Conservation (phyloP, 1,140 invertebrate genomes). For the Drosophila watanabei region DNA sequence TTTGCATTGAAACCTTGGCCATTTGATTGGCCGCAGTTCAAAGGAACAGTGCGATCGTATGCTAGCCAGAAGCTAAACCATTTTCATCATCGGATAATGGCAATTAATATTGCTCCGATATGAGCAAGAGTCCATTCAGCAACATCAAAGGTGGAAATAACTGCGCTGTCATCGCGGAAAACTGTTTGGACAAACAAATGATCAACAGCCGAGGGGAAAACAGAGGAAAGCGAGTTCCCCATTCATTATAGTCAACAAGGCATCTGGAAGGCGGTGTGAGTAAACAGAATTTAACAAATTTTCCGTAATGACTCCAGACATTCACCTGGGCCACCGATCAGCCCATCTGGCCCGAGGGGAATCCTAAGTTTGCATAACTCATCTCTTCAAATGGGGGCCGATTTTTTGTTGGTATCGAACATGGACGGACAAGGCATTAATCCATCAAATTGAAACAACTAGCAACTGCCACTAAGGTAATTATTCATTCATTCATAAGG, state of each 20-base stretch:
- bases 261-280: slow-evolving; percentile 35
- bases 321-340: slow-evolving; percentile 12
- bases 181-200: slow-evolving; percentile 58
- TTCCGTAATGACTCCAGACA: slow-evolving; percentile 46
- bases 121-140: slow-evolving; percentile 34
- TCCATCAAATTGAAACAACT: slow-evolving; percentile 59
- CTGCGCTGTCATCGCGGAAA: slow-evolving; percentile 49
- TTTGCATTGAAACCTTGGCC: neutral
- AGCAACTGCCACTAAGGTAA: slow-evolving; percentile 55
- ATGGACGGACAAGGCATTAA: slow-evolving; percentile 46
- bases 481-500: slow-evolving; percentile 83
- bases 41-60: slow-evolving; percentile 23
- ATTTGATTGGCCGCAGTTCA: slow-evolving; percentile 14
- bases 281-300: slow-evolving; percentile 53
- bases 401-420: neutral
- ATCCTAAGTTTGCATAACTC: slow-evolving; percentile 64
- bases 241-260: slow-evolving; percentile 53
- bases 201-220: slow-evolving; percentile 16
- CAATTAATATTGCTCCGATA: slow-evolving; percentile 54
- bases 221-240: slow-evolving; percentile 11
- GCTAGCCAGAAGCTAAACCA: slow-evolving; percentile 8
- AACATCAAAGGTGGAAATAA: slow-evolving; percentile 44
- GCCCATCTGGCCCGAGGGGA: slow-evolving; percentile 32
- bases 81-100: slow-evolving; percentile 46
- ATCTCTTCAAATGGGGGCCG: slow-evolving; percentile 24